Conservation (phyloP, 1,140 invertebrate species). For the Drosophila mauritiana region DNA sequence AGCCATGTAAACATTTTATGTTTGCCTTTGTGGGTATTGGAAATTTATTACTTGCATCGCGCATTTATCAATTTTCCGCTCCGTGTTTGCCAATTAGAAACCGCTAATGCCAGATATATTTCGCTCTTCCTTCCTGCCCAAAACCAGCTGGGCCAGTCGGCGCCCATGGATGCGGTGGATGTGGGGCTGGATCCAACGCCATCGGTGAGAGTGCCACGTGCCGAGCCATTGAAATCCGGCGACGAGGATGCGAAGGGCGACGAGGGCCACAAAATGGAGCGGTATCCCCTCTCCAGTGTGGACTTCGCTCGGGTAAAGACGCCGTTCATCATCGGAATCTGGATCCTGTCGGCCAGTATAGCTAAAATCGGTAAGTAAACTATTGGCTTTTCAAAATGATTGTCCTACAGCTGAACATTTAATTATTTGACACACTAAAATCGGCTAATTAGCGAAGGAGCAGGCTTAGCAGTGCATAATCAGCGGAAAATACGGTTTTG, state of each 20-base stretch:
- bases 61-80: conserved; percentile 19
- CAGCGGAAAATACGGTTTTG: conserved; percentile 25
- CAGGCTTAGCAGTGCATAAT: conserved; percentile 7
- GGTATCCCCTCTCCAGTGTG: conserved; percentile 91
- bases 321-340: conserved; percentile 96
- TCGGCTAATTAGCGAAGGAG: background rate
- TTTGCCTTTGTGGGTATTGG: conserved; percentile 31
- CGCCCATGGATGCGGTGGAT: conserved; percentile 6
- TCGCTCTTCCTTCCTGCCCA: conserved; percentile 14
- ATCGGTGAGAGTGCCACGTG: conserved; percentile 19
- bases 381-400: background rate
- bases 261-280: conserved; percentile 56
- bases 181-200: background rate
- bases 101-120: conserved; percentile 27
- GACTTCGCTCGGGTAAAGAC: conserved; percentile 95
- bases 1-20: conserved; percentile 38
- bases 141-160: conserved; percentile 38
- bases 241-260: conserved; percentile 11
- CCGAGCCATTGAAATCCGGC: conserved; percentile 33
- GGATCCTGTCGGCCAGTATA: conserved; percentile 97
- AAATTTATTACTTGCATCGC: conserved; percentile 22
- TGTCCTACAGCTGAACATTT: background rate
- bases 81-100: conserved; percentile 45
- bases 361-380: conserved; percentile 95
- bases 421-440: background rate